Evolutionary conservation across 2,113 vertebrate genomes (phyloP).

Genomic region (Columba janthina): DNA sequence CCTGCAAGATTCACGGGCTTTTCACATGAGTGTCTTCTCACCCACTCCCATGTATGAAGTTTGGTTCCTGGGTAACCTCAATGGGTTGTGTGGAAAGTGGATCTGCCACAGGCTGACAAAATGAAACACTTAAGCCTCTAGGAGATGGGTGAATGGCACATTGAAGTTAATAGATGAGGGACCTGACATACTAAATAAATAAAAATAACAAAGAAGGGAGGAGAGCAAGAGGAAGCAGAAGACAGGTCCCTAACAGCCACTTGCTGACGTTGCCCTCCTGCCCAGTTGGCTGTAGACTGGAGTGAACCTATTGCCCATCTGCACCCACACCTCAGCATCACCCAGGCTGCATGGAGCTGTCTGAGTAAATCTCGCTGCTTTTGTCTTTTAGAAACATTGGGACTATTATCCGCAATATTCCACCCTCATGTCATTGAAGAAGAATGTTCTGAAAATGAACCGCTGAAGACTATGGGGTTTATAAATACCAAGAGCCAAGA

Average conservation of each 20-base stretch:
- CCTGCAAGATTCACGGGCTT: neutral
- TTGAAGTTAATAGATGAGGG: neutral
- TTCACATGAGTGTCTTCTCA: neutral
- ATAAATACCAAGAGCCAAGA: neutral
- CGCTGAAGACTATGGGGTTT: neutral
- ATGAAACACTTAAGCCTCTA: neutral
- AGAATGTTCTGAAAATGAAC: constrained; percentile 35
- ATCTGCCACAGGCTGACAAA: neutral
- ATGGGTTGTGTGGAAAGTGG: neutral
- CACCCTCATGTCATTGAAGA: neutral
- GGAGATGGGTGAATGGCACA: fast-evolving
- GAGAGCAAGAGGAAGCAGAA: neutral
- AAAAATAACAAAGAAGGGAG: neutral
- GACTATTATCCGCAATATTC: neutral
- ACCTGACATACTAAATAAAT: neutral
- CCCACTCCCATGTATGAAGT: neutral
- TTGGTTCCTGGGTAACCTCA: neutral
- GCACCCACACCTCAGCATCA: neutral
- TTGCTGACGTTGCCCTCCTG: neutral
- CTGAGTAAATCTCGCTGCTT: neutral
- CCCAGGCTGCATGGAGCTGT: neutral
- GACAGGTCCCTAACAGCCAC: neutral
- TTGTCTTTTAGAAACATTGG: neutral
- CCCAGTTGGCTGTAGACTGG: too few relatives aligned
- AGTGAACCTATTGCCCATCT: neutral